phyloP scores from a whole-genome alignment of 1,140 invertebrate species.

The Ostrea denselamellosa region DNA sequence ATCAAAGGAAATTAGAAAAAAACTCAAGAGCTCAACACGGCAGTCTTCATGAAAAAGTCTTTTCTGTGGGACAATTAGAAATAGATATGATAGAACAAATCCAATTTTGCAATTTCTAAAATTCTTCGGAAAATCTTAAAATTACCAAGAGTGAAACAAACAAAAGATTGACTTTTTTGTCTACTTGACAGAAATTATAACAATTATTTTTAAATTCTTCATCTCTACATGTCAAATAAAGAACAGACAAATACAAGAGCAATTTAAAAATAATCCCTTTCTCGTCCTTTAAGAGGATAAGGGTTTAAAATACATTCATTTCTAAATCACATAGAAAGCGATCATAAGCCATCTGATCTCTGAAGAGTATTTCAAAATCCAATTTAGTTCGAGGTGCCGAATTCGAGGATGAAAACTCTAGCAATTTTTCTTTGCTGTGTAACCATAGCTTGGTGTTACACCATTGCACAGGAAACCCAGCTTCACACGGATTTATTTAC shows the following conservation, averaged over 20 bases:
- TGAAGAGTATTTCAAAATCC: neutral
- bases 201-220: too few relatives aligned
- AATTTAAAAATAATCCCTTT: neutral
- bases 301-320: neutral
- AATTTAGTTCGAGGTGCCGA: neutral
- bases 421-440: neutral
- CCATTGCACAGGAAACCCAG: conserved; percentile 27
- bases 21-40: too few relatives aligned
- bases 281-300: neutral
- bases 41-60: too few relatives aligned
- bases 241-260: neutral
- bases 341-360: neutral
- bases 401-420: neutral
- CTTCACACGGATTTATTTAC: conserved; percentile 8
- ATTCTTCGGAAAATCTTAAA: too few relatives aligned
- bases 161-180: too few relatives aligned
- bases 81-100: too few relatives aligned
- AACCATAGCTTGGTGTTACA: neutral
- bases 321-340: neutral
- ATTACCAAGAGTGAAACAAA: too few relatives aligned
- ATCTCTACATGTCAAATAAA: too few relatives aligned
- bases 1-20: too few relatives aligned
- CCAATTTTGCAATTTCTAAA: too few relatives aligned
- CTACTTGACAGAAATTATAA: too few relatives aligned
- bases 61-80: too few relatives aligned